Evolutionary conservation across 2,888 invertebrate genomes (phyloP).

Genomic region (Cancer borealis): DNA sequence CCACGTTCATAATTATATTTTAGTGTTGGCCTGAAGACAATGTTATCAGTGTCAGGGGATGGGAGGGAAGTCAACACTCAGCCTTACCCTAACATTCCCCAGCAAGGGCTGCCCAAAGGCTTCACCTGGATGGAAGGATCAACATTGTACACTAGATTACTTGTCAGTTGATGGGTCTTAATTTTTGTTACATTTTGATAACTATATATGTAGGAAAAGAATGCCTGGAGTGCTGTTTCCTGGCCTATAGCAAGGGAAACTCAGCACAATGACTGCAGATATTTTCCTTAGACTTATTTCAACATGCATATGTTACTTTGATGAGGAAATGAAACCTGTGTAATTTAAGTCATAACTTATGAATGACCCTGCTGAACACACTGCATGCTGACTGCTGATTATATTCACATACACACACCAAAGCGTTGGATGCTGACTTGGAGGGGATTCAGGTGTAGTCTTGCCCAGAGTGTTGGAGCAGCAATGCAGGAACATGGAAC

Average conservation of each 20-base stretch:
- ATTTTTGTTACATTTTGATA: constrained; percentile 11
- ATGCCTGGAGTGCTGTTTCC: neutral
- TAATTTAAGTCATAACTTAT: neutral
- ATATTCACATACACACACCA: neutral
- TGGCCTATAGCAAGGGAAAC: neutral
- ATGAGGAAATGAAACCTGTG: neutral
- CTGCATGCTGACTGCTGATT: neutral
- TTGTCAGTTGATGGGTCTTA: constrained; percentile 23
- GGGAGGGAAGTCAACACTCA: neutral
- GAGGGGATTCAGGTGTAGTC: neutral
- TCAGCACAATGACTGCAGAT: neutral
- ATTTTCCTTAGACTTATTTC: neutral
- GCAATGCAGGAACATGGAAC: neutral
- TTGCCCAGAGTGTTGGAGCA: neutral
- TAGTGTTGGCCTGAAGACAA: constrained; percentile 21
- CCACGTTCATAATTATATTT: constrained; percentile 11
- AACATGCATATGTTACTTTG: neutral
- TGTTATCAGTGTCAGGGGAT: neutral
- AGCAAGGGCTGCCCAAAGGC: neutral
- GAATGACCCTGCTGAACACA: constrained; percentile 16
- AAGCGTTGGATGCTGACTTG: constrained; percentile 34
- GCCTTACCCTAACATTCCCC: neutral
- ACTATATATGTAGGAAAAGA: neutral
- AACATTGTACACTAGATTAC: neutral
- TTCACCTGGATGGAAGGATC: neutral